phyloP scores from a whole-genome alignment of 2,113 vertebrate genomes.

The Cinclus cinclus region DNA sequence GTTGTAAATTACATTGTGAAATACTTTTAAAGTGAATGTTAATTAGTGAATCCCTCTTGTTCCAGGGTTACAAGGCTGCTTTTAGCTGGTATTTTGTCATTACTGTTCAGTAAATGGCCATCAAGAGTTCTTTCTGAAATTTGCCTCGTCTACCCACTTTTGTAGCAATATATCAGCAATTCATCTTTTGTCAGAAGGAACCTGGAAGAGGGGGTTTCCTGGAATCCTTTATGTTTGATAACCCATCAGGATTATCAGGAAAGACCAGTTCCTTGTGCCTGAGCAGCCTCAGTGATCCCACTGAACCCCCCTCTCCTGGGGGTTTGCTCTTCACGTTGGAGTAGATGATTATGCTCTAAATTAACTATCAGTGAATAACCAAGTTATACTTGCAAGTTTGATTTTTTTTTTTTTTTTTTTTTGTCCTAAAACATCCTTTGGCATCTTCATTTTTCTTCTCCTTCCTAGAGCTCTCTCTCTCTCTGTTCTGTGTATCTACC shows the following conservation, averaged over 20 bases:
- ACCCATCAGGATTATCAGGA: not conserved
- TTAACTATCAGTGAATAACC: not conserved
- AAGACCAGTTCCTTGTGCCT: not conserved
- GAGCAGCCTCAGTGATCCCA: not conserved
- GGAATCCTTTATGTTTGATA: not conserved
- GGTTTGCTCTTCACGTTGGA: not conserved
- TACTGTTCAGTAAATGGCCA: not conserved
- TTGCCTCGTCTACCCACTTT: not conserved
- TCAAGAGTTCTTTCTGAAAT: not conserved
- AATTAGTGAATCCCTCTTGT: not conserved
- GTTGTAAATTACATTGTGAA: not conserved
- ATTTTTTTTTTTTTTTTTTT: too few species aligned
- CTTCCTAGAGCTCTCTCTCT: not conserved
- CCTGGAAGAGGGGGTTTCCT: not conserved
- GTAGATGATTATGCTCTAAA: not conserved
- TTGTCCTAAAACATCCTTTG: not conserved
- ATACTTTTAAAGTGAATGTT: not conserved
- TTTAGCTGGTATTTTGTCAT: not conserved
- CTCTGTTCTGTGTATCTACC: too few species aligned
- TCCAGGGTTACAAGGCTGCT: not conserved
- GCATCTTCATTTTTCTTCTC: not conserved
- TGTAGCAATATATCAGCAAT: not conserved
- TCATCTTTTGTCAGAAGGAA: not conserved
- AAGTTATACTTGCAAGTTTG: too few species aligned
- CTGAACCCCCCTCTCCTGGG: not conserved